Evolutionary conservation across 2,888 invertebrate species (phyloP).

Genomic region (Heliconius erato): DNA sequence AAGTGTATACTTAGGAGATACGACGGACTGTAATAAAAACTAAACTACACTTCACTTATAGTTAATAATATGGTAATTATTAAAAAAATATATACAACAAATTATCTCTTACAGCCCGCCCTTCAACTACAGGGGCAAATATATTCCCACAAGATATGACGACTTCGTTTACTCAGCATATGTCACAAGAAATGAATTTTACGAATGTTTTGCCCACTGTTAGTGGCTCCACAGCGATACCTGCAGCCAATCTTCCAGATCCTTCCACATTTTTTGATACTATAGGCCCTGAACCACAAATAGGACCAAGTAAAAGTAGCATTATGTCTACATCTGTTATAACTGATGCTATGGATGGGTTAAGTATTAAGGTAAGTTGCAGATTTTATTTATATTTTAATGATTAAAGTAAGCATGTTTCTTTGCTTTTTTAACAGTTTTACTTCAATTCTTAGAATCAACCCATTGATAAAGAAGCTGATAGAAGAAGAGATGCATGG

Average conservation of each 20-base stretch:
- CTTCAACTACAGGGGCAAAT: slow-evolving; percentile 61
- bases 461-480: slow-evolving; percentile 84
- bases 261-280: slow-evolving; percentile 83
- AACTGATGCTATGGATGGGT: slow-evolving; percentile 74
- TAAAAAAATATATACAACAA: background rate
- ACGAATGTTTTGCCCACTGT: slow-evolving; percentile 73
- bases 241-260: slow-evolving; percentile 77
- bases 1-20: slow-evolving; percentile 79
- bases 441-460: slow-evolving; percentile 66
- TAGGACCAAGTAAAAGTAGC: slow-evolving; percentile 65
- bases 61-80: background rate
- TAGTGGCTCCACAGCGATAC: slow-evolving; percentile 70
- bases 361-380: slow-evolving; percentile 69
- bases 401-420: background rate
- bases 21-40: slow-evolving; percentile 63
- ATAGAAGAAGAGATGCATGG: slow-evolving; percentile 90
- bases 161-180: slow-evolving; percentile 67
- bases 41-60: background rate
- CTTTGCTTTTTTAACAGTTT: background rate
- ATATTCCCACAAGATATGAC: slow-evolving; percentile 68
- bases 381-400: background rate
- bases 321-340: slow-evolving; percentile 64
- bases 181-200: slow-evolving; percentile 68
- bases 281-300: slow-evolving; percentile 76
- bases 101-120: slow-evolving; percentile 53